Evolutionary conservation across 2,888 invertebrate species (phyloP).

Genomic region (Epinotia demarniana): DNA sequence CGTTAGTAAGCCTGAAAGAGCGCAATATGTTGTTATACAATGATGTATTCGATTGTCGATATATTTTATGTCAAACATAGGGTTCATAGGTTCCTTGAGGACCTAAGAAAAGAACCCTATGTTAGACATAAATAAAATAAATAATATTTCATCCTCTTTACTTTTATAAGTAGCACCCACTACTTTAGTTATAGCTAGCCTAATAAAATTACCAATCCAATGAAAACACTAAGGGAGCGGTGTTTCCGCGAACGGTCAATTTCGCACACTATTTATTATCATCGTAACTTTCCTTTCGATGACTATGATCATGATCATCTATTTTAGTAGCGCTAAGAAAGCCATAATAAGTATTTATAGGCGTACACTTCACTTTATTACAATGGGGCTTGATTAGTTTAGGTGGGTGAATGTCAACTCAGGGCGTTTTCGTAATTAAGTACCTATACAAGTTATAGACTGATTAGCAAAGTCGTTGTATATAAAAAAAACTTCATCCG

Average conservation of each 20-base stretch:
- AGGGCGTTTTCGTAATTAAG: background rate
- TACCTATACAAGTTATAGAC: background rate
- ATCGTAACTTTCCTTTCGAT: conserved; percentile 23
- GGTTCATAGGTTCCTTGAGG: too few species aligned
- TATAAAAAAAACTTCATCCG: too few species aligned
- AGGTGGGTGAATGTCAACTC: background rate
- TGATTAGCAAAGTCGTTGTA: background rate
- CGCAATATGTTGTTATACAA: too few species aligned
- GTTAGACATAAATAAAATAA: too few species aligned
- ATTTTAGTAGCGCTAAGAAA: conserved; percentile 14
- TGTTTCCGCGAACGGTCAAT: conserved; percentile 14
- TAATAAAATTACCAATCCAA: background rate
- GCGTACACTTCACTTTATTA: background rate
- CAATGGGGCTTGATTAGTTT: background rate
- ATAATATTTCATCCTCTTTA: too few species aligned
- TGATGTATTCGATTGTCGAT: too few species aligned
- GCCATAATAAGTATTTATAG: background rate
- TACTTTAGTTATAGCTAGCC: background rate
- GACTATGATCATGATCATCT: conserved; percentile 15
- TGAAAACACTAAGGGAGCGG: background rate
- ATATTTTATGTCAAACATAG: too few species aligned
- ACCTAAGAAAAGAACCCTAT: too few species aligned
- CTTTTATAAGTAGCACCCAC: background rate
- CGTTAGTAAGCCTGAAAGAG: too few species aligned
- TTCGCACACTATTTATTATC: background rate